phyloP scores from a whole-genome alignment of 2,888 invertebrate genomes.

The Drosophila neonasuta region DNA sequence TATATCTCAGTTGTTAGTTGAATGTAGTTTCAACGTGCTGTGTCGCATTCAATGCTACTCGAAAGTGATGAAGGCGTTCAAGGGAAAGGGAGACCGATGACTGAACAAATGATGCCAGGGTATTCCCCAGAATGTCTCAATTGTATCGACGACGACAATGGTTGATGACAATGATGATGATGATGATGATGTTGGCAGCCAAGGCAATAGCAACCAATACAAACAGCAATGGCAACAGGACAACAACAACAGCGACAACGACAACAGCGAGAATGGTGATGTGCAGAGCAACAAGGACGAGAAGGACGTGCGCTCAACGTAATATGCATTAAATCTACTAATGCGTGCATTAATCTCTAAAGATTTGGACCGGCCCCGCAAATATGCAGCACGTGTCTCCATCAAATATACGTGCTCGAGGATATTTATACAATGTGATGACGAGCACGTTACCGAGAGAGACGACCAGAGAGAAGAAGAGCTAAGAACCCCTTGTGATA shows the following conservation, averaged over 20 bases:
- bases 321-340: constrained; percentile 82
- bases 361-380: constrained; percentile 69
- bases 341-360: constrained; percentile 82
- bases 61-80: background rate
- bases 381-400: constrained; percentile 78
- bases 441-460: constrained; percentile 43
- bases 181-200: constrained; percentile 45
- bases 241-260: constrained; percentile 1
- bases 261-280: background rate
- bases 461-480: constrained; percentile 26
- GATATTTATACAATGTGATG: constrained; percentile 79
- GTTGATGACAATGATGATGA: constrained; percentile 4
- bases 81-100: background rate
- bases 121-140: constrained; percentile 78
- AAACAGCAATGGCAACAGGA: constrained; percentile 19
- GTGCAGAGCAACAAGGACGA: background rate
- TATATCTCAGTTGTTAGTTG: background rate
- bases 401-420: constrained; percentile 76
- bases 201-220: constrained; percentile 36
- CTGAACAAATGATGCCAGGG: constrained; percentile 54
- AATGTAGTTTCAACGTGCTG: constrained; percentile 5
- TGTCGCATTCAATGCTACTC: constrained; percentile 24
- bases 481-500: constrained; percentile 17
- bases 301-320: constrained; percentile 50
- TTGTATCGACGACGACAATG: constrained; percentile 51